These are phyloP conservation scores for Brachyptera putata DNA, from an alignment of 2,888 invertebrate genomes.

Conservation along the genomic window DNA sequence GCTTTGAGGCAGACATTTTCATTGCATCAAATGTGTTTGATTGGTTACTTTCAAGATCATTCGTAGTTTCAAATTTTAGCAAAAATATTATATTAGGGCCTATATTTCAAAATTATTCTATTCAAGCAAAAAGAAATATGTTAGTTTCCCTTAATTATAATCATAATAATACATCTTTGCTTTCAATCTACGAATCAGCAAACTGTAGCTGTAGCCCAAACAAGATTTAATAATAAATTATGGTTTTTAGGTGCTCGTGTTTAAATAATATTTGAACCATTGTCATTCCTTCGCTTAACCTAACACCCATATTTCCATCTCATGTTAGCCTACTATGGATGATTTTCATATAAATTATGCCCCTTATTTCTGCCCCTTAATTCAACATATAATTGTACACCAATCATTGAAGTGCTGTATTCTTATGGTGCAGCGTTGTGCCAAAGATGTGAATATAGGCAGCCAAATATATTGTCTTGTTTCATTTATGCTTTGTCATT, in stretches of 20 bases:
- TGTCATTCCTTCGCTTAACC: background rate
- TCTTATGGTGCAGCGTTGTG: conserved; percentile 2
- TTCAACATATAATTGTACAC: too few relatives aligned
- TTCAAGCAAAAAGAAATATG: background rate
- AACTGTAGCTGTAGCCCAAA: background rate
- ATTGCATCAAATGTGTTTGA: background rate
- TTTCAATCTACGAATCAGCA: too few relatives aligned
- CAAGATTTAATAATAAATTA: background rate
- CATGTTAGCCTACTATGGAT: background rate
- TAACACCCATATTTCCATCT: background rate
- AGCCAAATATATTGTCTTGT: conserved; percentile 18
- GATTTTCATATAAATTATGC: background rate
- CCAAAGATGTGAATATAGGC: conserved; percentile 17
- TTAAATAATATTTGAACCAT: background rate
- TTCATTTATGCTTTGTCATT: background rate
- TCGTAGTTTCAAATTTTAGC: background rate
- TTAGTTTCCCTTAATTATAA: background rate
- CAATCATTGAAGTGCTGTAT: conserved; percentile 7
- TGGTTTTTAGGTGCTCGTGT: background rate
- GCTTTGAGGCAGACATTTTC: background rate
- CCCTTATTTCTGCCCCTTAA: too few relatives aligned
- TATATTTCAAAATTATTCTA: background rate
- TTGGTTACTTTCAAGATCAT: background rate
- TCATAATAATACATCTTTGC: too few relatives aligned
- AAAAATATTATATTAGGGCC: background rate